Conservation (phyloP, 92 coral and sea anemone species). For the Epizoanthus fatuus region DNA sequence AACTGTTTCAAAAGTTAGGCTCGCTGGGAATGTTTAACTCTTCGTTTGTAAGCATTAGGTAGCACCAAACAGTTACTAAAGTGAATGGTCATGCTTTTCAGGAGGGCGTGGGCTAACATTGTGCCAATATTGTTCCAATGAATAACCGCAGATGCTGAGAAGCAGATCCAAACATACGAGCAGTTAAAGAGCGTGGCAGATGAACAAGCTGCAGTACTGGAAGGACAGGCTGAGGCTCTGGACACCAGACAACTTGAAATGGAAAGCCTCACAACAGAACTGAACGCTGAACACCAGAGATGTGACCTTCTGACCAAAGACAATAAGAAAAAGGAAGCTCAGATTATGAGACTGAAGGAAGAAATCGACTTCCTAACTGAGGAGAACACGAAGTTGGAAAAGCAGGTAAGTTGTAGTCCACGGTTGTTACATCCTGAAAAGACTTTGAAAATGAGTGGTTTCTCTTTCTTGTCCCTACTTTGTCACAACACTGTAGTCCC, state of each 20-base stretch:
- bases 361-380: constrained; percentile 48
- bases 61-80: too few relatives aligned
- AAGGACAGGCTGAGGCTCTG: constrained; percentile 76
- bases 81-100: background rate
- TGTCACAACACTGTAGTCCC: too few relatives aligned
- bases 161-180: constrained; percentile 47
- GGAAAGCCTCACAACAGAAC: constrained; percentile 62
- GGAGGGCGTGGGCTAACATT: background rate
- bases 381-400: constrained; percentile 61
- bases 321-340: constrained; percentile 44
- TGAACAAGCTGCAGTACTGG: constrained; percentile 67
- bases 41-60: too few relatives aligned
- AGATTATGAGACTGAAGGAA: constrained; percentile 62
- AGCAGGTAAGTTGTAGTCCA: constrained; percentile 15
- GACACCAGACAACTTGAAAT: constrained; percentile 75
- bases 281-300: constrained; percentile 48
- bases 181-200: constrained; percentile 54
- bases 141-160: constrained; percentile 56
- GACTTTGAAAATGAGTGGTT: too few relatives aligned
- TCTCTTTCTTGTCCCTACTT: too few relatives aligned
- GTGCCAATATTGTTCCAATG: background rate
- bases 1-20: too few relatives aligned
- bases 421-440: too few relatives aligned
- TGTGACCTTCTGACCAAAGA: constrained; percentile 38
- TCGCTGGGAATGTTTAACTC: too few relatives aligned